These are phyloP conservation scores for Cecidostiba fungosa DNA, from an alignment of 2,888 invertebrate genomes.

Conservation along the genomic window DNA sequence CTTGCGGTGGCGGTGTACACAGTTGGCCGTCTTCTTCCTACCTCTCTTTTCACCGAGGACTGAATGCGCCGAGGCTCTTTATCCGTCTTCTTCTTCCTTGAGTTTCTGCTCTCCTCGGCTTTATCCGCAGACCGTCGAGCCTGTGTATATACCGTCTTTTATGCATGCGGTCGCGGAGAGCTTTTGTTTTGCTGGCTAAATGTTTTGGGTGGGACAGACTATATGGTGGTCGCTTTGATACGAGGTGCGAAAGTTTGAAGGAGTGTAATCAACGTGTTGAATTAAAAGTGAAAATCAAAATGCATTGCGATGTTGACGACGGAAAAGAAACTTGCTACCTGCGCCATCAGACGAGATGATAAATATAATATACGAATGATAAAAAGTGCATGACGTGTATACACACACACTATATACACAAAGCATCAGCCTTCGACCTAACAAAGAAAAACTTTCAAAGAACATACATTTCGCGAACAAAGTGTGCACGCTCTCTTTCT, in stretches of 20 bases:
- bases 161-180: slow-evolving; percentile 1
- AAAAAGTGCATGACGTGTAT: background rate
- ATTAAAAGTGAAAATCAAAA: background rate
- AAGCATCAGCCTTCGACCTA: background rate
- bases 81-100: slow-evolving; percentile 23
- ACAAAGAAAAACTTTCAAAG: slow-evolving; percentile 34
- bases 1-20: slow-evolving; percentile 40
- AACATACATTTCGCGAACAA: slow-evolving; percentile 19
- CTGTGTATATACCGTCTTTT: background rate
- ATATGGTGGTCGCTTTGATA: background rate
- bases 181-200: slow-evolving; percentile 49
- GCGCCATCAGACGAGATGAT: background rate
- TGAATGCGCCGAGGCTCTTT: slow-evolving; percentile 45
- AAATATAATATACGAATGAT: too few species aligned
- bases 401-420: too few species aligned
- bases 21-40: slow-evolving; percentile 16
- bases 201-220: slow-evolving; percentile 15
- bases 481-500: background rate
- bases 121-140: background rate
- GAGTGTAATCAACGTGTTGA: background rate
- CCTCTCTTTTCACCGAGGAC: slow-evolving; percentile 50
- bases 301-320: background rate
- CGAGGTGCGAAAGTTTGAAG: slow-evolving; percentile 33
- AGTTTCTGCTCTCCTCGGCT: background rate
- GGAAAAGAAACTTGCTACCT: too few species aligned